phyloP scores from a whole-genome alignment of 2,113 vertebrate species.

The Nycticorax nycticorax region DNA sequence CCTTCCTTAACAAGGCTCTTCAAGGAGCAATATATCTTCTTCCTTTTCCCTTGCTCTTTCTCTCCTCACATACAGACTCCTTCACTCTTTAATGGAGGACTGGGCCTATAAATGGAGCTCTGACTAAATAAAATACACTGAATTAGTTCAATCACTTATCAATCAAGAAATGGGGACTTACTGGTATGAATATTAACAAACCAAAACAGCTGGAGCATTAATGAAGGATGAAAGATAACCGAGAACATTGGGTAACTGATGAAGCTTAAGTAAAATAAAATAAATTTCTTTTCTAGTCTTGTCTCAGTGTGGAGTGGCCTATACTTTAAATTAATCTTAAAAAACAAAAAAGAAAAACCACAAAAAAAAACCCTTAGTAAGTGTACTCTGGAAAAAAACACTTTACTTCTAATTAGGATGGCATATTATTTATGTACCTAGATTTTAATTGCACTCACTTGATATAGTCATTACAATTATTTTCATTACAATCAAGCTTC shows the following conservation, averaged over 20 bases:
- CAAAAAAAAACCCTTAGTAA: background rate
- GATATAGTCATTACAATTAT: constrained; percentile 43
- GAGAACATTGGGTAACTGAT: background rate
- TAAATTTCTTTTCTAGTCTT: background rate
- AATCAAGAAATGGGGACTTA: background rate
- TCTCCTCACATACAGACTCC: background rate
- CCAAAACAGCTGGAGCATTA: background rate
- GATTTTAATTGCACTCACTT: constrained; percentile 44
- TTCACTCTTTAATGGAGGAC: background rate
- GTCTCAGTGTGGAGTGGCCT: background rate
- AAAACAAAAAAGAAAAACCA: background rate
- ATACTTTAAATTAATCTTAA: background rate
- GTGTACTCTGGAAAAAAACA: background rate
- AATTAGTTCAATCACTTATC: constrained; percentile 4
- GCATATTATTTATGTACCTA: constrained; percentile 36
- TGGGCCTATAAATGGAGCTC: background rate
- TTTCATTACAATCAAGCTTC: constrained; percentile 54
- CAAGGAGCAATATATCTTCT: background rate
- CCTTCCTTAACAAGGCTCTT: background rate
- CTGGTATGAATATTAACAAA: constrained; percentile 16
- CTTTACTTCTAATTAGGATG: constrained; percentile 17
- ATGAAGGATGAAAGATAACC: background rate
- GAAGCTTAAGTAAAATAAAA: background rate
- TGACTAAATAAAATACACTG: background rate
- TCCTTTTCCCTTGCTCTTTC: background rate